Conservation (phyloP, 2,888 invertebrate species). For the Drosophila fungiperda region DNA sequence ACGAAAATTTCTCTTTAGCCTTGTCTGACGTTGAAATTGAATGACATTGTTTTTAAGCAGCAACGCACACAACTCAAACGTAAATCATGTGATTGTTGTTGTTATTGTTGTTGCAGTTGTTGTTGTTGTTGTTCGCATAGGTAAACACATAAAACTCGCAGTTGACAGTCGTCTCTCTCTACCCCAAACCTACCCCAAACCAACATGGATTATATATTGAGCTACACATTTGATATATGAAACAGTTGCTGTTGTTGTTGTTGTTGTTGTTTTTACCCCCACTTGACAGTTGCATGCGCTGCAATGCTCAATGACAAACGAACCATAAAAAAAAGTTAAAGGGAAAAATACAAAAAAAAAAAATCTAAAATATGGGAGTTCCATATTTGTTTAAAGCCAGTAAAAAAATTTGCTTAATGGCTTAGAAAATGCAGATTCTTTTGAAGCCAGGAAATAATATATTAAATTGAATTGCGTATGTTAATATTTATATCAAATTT, state of each 20-base stretch:
- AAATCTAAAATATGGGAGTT: too few relatives aligned
- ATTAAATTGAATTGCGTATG: not conserved
- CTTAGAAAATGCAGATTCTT: not conserved
- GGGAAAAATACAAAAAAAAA: not conserved
- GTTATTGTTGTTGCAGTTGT: slow-evolving; percentile 13
- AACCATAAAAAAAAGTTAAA: slow-evolving; percentile 7
- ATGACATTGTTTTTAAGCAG: slow-evolving; percentile 63
- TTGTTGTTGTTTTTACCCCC: slow-evolving; percentile 21
- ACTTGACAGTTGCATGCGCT: slow-evolving; percentile 60
- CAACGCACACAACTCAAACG: slow-evolving; percentile 54
- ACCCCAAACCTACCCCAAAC: slow-evolving; percentile 9
- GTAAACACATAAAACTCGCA: slow-evolving; percentile 69
- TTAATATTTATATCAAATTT: not conserved
- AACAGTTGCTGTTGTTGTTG: slow-evolving; percentile 36
- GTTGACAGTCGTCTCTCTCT: slow-evolving; percentile 37
- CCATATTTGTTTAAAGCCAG: too few relatives aligned
- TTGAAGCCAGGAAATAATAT: not conserved
- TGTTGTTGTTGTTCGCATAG: slow-evolving; percentile 33
- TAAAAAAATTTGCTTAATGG: too few relatives aligned
- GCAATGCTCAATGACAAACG: slow-evolving; percentile 59
- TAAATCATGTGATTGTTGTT: slow-evolving; percentile 56
- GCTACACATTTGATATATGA: slow-evolving; percentile 48
- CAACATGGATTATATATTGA: slow-evolving; percentile 27
- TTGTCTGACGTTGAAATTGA: slow-evolving; percentile 58
- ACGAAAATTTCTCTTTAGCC: slow-evolving; percentile 52